Base-by-base conservation (phyloP, 1,140 invertebrate species). In the Cepaea nemoralis region DNA sequence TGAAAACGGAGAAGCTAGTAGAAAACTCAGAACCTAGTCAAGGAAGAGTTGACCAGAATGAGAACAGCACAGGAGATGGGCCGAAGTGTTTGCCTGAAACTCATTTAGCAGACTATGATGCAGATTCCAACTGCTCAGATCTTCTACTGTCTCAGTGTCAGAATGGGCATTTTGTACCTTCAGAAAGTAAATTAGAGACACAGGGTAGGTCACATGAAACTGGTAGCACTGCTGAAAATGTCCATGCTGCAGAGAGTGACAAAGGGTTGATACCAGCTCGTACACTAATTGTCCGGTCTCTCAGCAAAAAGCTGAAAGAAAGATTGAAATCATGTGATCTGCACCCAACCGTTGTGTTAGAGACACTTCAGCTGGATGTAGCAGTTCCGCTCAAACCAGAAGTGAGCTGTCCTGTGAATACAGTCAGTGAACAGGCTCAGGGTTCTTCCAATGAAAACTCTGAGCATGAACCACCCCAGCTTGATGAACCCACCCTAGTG, bases 231-330 rank as follows among this genome's bases (percentile, higher is more conserved):
- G 16, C 2, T 10, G 59, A 63, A 5, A 19, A 12, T 5, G 33
- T 27, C 0, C 10, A 63, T 6, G 5, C 16, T 63, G n/a, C 33
- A 63, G 59, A 63, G 59, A 31, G 22, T 16, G 16, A 5, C 16
- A 63, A 31, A 31, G 19, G 33, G 35, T 48, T 27, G 19, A 16
- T 27, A 48, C 37, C 69, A 14, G 8, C 71, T 74, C 42, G n/a
- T 1, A 48, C 40, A 12, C 3, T 78, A 22, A 66, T 37, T 63
- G 77, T 78, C 14, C 48, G 42, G 27, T 78, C 59, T 67, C 66
- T 78, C 14, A 78, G 40, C 66, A 55, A 69, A 40, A 3, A 6
- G 63, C 77, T 45, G 35, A 78, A 78, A 69, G 66, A 78, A 48
- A 1, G n/a, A 3, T 59, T 78, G 8, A 78, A 24, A 40, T 33